A percentile compares a stretch with the other conserved stretches of the same genome.
Evolutionary conservation across 2,113 vertebrate genomes (phyloP).

Genomic region (Archilochus colubris): DNA sequence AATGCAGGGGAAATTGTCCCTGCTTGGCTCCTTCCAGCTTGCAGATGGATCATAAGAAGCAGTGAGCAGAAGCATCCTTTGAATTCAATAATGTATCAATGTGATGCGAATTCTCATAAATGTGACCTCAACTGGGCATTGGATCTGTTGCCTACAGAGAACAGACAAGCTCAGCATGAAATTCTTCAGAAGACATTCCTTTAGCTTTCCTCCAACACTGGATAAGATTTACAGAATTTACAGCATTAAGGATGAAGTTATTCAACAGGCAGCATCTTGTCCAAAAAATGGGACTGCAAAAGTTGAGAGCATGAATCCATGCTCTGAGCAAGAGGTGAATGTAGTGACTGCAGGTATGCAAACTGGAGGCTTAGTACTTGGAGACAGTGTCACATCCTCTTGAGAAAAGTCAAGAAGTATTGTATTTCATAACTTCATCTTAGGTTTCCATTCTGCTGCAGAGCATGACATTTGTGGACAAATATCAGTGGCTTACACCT

Average conservation of each 20-base stretch:
- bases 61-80: constrained; percentile 1
- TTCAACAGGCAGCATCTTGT: background rate
- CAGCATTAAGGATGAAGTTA: background rate
- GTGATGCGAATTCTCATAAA: background rate
- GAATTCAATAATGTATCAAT: background rate
- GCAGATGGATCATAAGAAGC: background rate
- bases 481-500: background rate
- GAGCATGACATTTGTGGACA: background rate
- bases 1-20: background rate
- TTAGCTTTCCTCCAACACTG: background rate
- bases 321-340: background rate
- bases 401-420: background rate
- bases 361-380: background rate
- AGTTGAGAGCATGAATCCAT: background rate
- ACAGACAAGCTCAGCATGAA: background rate
- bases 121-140: background rate
- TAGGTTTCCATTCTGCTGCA: background rate
- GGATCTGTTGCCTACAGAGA: background rate
- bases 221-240: background rate
- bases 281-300: background rate
- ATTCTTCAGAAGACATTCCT: background rate
- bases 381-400: background rate
- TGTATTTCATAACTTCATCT: background rate
- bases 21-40: background rate
- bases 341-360: background rate